phyloP scores from a whole-genome alignment of 1,140 invertebrate genomes.

The Nautilus pompilius region DNA sequence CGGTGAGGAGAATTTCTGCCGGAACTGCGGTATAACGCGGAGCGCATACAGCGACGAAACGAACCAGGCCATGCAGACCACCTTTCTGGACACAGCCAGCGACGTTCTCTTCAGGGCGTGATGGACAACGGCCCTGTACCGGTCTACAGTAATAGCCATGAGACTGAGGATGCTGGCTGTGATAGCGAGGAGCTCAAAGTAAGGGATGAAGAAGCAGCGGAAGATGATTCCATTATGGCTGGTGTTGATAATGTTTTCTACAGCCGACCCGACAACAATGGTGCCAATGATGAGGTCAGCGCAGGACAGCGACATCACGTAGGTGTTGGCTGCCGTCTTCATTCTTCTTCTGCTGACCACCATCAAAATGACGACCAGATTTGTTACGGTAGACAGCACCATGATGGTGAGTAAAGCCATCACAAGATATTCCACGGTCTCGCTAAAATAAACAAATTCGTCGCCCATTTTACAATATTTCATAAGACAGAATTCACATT shows the following conservation, averaged over 20 bases:
- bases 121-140: background rate
- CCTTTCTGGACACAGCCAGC: background rate
- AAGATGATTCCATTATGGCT: background rate
- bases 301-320: background rate
- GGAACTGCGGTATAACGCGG: background rate
- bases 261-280: background rate
- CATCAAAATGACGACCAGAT: background rate
- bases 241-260: background rate
- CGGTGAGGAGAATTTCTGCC: background rate
- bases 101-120: background rate
- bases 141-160: slow-evolving; percentile 1
- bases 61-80: background rate
- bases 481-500: too few relatives aligned
- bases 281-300: background rate
- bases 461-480: too few relatives aligned
- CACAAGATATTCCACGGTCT: too few relatives aligned
- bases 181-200: background rate
- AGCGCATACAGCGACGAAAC: background rate
- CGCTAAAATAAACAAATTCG: too few relatives aligned
- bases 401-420: too few relatives aligned
- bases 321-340: background rate
- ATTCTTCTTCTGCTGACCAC: background rate
- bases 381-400: too few relatives aligned
- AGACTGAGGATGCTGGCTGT: background rate
- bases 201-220: background rate